Percentiles rank a stretch among this genome's conserved stretches.
These are phyloP conservation scores for Conger conger DNA, from an alignment of 2,113 vertebrate species.

Conservation along the genomic window DNA sequence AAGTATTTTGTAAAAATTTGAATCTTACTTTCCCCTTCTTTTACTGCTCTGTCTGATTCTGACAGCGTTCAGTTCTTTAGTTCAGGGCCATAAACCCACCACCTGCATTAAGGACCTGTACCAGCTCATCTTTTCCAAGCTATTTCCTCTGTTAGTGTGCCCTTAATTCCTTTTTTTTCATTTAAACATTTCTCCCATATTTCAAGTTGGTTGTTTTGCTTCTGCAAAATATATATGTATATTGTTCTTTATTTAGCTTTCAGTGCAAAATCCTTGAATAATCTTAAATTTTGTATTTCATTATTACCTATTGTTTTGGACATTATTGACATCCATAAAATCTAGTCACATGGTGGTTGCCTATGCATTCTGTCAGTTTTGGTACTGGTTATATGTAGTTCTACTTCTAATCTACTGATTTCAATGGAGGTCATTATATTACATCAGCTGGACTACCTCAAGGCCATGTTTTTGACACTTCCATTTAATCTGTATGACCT, in stretches of 20 bases:
- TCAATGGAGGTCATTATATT: background rate
- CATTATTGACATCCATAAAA: too few relatives aligned
- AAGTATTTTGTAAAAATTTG: background rate
- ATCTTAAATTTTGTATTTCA: too few relatives aligned
- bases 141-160: background rate
- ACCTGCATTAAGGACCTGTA: background rate
- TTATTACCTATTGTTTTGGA: too few relatives aligned
- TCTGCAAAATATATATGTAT: background rate
- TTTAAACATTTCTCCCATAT: background rate
- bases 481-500: too few relatives aligned
- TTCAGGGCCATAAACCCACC: constrained; percentile 8
- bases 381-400: background rate
- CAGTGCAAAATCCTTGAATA: constrained; percentile 4
- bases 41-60: background rate
- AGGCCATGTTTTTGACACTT: background rate
- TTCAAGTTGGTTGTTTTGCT: background rate
- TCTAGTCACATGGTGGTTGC: too few relatives aligned
- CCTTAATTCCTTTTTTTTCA: constrained; percentile 1
- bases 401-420: background rate
- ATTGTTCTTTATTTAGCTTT: too few relatives aligned
- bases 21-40: background rate
- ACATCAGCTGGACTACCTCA: background rate
- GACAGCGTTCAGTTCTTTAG: background rate
- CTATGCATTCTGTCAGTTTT: background rate
- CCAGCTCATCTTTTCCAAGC: background rate